phyloP scores from a whole-genome alignment of 1,140 invertebrate genomes.

The Mylabris phalerata region DNA sequence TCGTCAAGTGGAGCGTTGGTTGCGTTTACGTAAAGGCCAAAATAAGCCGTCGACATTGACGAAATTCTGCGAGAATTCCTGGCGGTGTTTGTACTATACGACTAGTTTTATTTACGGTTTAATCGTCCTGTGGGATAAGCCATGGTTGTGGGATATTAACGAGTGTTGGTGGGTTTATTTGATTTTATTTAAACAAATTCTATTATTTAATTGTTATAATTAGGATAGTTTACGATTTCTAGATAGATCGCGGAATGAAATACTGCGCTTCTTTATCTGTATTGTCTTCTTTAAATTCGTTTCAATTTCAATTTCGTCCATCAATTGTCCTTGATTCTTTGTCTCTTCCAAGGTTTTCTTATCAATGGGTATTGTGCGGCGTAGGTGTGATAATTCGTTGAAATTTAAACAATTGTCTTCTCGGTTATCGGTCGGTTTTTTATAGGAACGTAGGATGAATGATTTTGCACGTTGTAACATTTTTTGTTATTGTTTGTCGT shows the following conservation, averaged over 20 bases:
- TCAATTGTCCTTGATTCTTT: not conserved
- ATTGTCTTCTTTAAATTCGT: not conserved
- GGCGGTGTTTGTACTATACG: conserved; percentile 83
- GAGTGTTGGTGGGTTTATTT: conserved; percentile 71
- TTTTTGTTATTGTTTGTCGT: not conserved
- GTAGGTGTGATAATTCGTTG: conserved; percentile 14
- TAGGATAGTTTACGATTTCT: too few species aligned
- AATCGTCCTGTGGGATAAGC: conserved; percentile 82
- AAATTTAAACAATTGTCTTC: not conserved
- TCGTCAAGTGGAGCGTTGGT: conserved; percentile 80
- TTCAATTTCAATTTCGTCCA: not conserved
- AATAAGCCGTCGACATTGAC: conserved; percentile 81
- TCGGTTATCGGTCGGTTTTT: conserved; percentile 1
- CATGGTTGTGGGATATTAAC: conserved; percentile 91
- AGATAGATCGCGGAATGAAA: not conserved
- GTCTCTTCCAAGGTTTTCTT: not conserved
- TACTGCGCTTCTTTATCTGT: conserved; percentile 1
- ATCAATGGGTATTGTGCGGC: not conserved
- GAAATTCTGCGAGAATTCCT: conserved; percentile 90
- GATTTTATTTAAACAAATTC: too few species aligned
- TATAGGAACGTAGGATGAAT: conserved; percentile 16
- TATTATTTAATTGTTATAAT: too few species aligned
- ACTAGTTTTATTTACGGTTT: conserved; percentile 75
- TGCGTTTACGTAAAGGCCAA: conserved; percentile 69
- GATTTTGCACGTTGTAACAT: conserved; percentile 28